These are phyloP conservation scores for Lasioglossum morio DNA, from an alignment of 2,888 invertebrate species.

Conservation along the genomic window DNA sequence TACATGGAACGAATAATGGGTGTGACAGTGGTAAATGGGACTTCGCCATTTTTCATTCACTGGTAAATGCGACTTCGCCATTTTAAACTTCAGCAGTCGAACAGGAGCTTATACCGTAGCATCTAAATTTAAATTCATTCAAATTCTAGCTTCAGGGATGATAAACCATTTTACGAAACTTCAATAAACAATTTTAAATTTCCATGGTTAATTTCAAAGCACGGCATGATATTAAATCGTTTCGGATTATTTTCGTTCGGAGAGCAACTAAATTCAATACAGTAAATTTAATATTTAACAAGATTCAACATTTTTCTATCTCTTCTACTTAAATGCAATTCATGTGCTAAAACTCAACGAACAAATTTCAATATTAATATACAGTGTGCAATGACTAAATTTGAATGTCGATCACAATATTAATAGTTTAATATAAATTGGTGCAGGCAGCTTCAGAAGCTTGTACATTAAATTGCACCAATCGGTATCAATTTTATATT, in stretches of 20 bases:
- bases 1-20: conserved; percentile 52
- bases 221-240: neutral
- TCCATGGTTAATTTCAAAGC: neutral
- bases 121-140: neutral
- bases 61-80: neutral
- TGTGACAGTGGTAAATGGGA: conserved; percentile 22
- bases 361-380: neutral
- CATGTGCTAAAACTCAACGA: neutral
- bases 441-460: neutral
- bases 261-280: neutral
- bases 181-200: neutral
- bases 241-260: neutral
- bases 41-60: conserved; percentile 22
- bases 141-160: too few relatives aligned
- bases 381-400: neutral
- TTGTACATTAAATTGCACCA: neutral
- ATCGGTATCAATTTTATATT: neutral
- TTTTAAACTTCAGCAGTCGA: neutral
- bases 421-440: neutral
- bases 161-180: neutral
- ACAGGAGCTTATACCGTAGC: too few relatives aligned
- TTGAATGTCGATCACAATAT: neutral
- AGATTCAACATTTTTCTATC: neutral
- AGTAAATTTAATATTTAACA: neutral
- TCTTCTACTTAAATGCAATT: neutral